Evolutionary conservation across 2,113 vertebrate species (phyloP).

Genomic region (Rhinolophus ferrumequinum): DNA sequence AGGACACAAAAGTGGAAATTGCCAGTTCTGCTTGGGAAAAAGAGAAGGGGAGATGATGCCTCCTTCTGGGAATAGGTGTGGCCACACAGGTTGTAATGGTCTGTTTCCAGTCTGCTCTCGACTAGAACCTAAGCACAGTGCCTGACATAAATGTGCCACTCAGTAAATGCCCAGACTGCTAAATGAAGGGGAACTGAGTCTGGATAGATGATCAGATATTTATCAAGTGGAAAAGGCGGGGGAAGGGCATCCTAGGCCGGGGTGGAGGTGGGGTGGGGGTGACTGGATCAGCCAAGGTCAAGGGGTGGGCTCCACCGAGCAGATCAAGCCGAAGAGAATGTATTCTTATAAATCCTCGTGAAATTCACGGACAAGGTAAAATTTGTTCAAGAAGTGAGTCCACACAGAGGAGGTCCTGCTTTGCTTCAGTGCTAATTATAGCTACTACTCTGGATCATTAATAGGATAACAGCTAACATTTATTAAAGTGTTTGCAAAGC

Average conservation of each 20-base stretch:
- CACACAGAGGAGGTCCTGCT: background rate
- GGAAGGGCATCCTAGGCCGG: background rate
- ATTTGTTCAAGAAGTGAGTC: background rate
- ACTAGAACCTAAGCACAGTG: background rate
- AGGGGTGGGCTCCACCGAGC: background rate
- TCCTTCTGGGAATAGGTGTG: background rate
- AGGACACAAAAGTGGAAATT: background rate
- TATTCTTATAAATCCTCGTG: background rate
- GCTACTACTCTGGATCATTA: background rate
- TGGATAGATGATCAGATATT: background rate
- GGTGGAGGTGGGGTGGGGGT: too few relatives aligned
- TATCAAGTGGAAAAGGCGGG: background rate
- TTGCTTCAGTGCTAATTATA: background rate
- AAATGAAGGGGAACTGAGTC: background rate
- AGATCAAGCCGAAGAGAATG: background rate
- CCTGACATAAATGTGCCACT: background rate
- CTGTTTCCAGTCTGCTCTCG: background rate
- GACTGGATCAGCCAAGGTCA: background rate
- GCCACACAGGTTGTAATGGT: background rate
- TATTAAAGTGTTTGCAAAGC: background rate
- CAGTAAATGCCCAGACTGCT: background rate
- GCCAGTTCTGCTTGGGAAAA: background rate
- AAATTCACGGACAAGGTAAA: background rate
- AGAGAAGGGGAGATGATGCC: background rate
- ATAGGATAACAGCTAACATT: background rate